Evolutionary conservation across 2,113 vertebrate species (phyloP).

Genomic region (Clinocottus analis): DNA sequence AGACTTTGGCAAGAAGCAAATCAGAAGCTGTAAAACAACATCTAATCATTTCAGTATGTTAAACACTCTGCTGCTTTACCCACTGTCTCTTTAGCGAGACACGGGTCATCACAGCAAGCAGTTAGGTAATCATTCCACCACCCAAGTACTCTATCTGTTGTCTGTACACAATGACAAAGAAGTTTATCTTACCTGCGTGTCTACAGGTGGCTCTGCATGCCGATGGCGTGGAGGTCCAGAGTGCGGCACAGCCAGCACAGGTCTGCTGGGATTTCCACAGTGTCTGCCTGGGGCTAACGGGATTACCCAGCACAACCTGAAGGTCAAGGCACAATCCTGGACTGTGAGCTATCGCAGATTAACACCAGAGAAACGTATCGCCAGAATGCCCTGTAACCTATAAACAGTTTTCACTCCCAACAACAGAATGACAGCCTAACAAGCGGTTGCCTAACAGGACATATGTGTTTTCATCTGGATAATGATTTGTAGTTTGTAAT

Average conservation of each 20-base stretch:
- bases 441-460: not conserved
- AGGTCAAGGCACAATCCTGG: slow-evolving; percentile 70
- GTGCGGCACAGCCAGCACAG: slow-evolving; percentile 48
- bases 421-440: not conserved
- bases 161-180: not conserved
- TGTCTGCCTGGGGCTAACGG: slow-evolving; percentile 55
- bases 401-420: slow-evolving; percentile 12
- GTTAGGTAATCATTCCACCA: not conserved
- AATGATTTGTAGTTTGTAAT: not conserved
- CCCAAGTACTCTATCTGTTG: not conserved
- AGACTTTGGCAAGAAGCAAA: slow-evolving; percentile 7
- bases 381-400: slow-evolving; percentile 21
- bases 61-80: not conserved
- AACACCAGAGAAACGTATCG: slow-evolving; percentile 25
- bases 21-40: not conserved
- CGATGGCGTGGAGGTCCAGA: slow-evolving; percentile 51
- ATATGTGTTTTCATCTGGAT: not conserved
- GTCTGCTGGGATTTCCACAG: slow-evolving; percentile 58
- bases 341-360: slow-evolving; percentile 61
- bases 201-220: slow-evolving; percentile 76
- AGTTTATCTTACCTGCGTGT: slow-evolving; percentile 74
- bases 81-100: not conserved
- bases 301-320: slow-evolving; percentile 73
- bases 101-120: not conserved
- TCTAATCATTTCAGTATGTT: not conserved